Percentiles rank a stretch among this genome's conserved stretches.
Evolutionary conservation across 1,140 invertebrate species (phyloP).

Genomic region (Scaptodrosophila lebanonensis): DNA sequence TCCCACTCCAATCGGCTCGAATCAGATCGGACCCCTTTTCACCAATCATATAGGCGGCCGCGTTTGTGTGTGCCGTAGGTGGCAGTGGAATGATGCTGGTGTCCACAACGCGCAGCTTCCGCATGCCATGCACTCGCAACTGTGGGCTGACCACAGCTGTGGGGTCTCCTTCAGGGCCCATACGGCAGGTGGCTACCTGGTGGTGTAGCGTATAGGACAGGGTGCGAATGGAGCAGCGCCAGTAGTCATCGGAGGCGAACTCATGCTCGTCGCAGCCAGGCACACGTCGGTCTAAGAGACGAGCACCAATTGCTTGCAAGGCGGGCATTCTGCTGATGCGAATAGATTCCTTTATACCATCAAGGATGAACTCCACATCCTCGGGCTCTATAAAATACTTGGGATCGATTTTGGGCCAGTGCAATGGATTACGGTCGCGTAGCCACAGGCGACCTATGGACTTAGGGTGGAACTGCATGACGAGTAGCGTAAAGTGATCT

Average conservation of each 20-base stretch:
- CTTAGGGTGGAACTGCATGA: slow-evolving; percentile 86
- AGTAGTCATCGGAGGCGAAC: slow-evolving; percentile 84
- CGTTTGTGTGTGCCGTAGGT: slow-evolving; percentile 85
- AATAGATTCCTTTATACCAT: slow-evolving; percentile 82
- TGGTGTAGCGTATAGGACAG: slow-evolving; percentile 84
- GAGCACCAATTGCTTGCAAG: slow-evolving; percentile 80
- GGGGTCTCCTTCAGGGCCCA: slow-evolving; percentile 84
- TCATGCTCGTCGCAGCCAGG: slow-evolving; percentile 80
- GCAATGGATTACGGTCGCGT: slow-evolving; percentile 83
- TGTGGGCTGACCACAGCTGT: slow-evolving; percentile 86
- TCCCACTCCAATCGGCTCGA: slow-evolving; percentile 81
- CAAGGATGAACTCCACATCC: slow-evolving; percentile 83
- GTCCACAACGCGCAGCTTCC: slow-evolving; percentile 85
- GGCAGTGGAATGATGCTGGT: slow-evolving; percentile 86
- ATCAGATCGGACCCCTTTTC: slow-evolving; percentile 93
- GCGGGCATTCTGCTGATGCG: slow-evolving; percentile 80
- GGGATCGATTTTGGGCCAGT: slow-evolving; percentile 85
- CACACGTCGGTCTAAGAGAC: slow-evolving; percentile 79
- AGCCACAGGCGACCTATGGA: slow-evolving; percentile 84
- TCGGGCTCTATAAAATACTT: slow-evolving; percentile 84
- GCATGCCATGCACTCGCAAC: slow-evolving; percentile 85
- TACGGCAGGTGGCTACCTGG: slow-evolving; percentile 85
- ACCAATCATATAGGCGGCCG: slow-evolving; percentile 89
- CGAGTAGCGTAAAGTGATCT: slow-evolving; percentile 83
- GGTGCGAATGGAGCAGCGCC: slow-evolving; percentile 84